Percentiles rank a stretch among this genome's conserved stretches.
Conservation (phyloP, 2,113 vertebrate species). For the Micronisus gabar region DNA sequence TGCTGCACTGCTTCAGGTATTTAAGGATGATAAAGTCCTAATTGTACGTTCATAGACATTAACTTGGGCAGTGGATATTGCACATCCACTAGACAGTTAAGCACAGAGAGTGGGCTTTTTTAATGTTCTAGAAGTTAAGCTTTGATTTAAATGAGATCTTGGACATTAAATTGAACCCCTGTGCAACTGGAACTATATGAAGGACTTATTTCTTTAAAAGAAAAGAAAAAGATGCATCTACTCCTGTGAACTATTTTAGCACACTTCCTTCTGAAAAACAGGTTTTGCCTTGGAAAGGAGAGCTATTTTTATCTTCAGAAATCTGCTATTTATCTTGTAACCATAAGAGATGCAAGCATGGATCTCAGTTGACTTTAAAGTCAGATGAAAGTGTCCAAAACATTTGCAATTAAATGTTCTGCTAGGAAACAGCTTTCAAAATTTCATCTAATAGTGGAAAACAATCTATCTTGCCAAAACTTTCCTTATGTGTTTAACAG, state of each 20-base stretch:
- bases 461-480: background rate
- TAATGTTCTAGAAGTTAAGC: background rate
- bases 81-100: background rate
- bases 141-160: background rate
- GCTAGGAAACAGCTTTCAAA: background rate
- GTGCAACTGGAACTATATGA: background rate
- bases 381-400: slow-evolving; percentile 9
- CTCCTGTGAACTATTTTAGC: background rate
- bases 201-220: background rate
- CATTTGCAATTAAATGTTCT: background rate
- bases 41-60: background rate
- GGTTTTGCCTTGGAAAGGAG: background rate
- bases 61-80: background rate
- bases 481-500: background rate
- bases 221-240: background rate
- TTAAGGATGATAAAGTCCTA: background rate
- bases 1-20: background rate
- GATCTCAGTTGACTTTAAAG: background rate
- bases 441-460: background rate
- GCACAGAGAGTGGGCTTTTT: background rate
- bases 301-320: background rate
- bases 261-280: background rate
- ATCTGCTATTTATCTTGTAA: background rate
- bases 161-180: background rate
- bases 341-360: background rate